Conservation (phyloP, 2,113 vertebrate genomes). For the Oncorhynchus tshawytscha region DNA sequence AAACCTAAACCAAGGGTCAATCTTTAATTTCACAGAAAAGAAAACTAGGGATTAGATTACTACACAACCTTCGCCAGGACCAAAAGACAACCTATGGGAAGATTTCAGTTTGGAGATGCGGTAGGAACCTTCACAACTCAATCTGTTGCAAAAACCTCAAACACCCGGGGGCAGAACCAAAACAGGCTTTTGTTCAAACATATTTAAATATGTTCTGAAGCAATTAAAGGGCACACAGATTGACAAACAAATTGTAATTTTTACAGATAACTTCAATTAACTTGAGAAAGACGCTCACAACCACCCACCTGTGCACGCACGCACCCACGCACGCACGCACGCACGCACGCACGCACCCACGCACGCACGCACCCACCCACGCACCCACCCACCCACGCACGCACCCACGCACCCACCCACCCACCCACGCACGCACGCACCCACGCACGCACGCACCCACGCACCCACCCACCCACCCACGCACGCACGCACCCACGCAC, state of each 20-base stretch:
- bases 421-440: not conserved
- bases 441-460: too few relatives aligned
- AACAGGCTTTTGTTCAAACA: constrained; percentile 56
- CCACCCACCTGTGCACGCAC: not conserved
- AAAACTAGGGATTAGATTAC: constrained; percentile 63
- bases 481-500: too few relatives aligned
- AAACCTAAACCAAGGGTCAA: constrained; percentile 60
- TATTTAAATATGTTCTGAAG: constrained; percentile 61
- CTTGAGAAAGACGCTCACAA: constrained; percentile 31
- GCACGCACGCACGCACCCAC: not conserved
- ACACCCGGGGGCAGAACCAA: constrained; percentile 53
- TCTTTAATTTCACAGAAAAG: constrained; percentile 62
- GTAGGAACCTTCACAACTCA: constrained; percentile 24
- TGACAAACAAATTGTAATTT: constrained; percentile 62
- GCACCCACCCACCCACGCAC: too few relatives aligned
- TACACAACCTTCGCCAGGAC: constrained; percentile 40
- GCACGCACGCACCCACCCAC: not conserved
- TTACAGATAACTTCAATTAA: constrained; percentile 31
- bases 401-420: not conserved
- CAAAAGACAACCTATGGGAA: constrained; percentile 29
- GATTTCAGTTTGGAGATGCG: too few relatives aligned
- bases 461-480: not conserved
- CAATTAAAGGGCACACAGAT: constrained; percentile 66
- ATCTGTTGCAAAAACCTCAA: constrained; percentile 53
- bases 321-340: too few relatives aligned